Evolutionary conservation across 2,113 vertebrate species (phyloP).

Genomic region (Sarotherodon lohbergeri): DNA sequence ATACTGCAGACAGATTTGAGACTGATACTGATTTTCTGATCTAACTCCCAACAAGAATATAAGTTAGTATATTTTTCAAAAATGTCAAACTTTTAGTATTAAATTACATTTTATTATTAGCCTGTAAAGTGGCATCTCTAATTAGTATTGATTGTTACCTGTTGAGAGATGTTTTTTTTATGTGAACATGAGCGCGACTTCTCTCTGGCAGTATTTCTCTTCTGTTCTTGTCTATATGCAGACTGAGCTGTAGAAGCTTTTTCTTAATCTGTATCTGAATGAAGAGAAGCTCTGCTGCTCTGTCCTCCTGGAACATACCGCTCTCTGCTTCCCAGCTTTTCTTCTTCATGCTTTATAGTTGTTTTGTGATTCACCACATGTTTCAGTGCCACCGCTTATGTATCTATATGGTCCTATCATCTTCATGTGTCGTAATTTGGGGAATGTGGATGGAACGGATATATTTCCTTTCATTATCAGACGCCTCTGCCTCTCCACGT

Average conservation of each 20-base stretch:
- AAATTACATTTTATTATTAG: neutral
- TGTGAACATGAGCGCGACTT: neutral
- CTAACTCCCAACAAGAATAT: neutral
- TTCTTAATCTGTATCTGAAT: slow-evolving; percentile 2
- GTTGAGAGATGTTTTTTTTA: neutral
- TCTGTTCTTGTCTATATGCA: neutral
- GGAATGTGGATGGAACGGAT: neutral
- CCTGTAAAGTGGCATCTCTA: neutral
- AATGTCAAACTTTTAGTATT: neutral
- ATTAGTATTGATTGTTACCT: neutral
- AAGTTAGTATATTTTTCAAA: neutral
- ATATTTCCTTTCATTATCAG: neutral
- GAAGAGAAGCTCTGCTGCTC: slow-evolving; percentile 27
- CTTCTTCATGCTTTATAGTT: neutral
- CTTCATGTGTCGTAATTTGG: neutral
- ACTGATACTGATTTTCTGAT: neutral
- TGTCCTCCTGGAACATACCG: slow-evolving; percentile 1
- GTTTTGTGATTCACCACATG: slow-evolving; percentile 12
- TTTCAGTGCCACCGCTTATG: neutral
- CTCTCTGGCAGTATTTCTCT: neutral
- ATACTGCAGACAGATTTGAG: neutral
- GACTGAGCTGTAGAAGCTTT: neutral
- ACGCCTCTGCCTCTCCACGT: neutral
- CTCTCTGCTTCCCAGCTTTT: slow-evolving; percentile 1
- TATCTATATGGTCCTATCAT: neutral